Evolutionary conservation across 2,113 vertebrate genomes (phyloP), one percentile per base, ranked within the genome.

Genomic region (Calypte anna): DNA sequence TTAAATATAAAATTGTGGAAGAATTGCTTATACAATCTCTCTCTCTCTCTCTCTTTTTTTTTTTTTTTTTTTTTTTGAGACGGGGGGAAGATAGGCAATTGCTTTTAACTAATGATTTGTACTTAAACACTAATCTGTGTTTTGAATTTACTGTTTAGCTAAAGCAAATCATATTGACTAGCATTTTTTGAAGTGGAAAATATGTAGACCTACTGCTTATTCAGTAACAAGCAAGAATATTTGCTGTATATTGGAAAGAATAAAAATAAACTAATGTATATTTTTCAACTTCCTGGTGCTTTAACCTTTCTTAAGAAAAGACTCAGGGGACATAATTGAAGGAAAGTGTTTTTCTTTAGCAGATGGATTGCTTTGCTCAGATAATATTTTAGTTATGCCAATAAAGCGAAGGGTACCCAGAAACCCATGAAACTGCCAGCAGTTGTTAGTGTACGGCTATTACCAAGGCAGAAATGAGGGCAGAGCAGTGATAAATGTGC

Each of bases 401-500:
- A 96, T 98, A 98, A 98, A 98, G 98, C 89, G 97, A 98, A 97
- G 94, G 97, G 96, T 98, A 98, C 97, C 97, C 98, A 97, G 97
- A 98, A 96, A 98, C 96, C 95, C 96, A 98, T 98, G 97, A 98
- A 97, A 98, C 97, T 97, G 98, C 97, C 96, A 97, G 97, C 97
- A 98, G 98, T 98, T 98, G 98, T 98, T 99, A 98, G 98, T 98
- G 97, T 98, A 97, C 51, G 97, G 98, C 98, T 98, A 98, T 98
- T 98, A 98, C 97, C 97, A 97, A 98, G 97, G 98, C 98, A 99
- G 98, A 99, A 99, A 99, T 98, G 98, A 99, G 99, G 99, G 98
- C 99, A 99, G 98, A 98, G 98, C 94, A 97, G 97, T 99, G 99
- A 99, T 99, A 98, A 99, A 99, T 98, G 98, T 95, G 95, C 97